Evolutionary conservation across 2,113 vertebrate species (phyloP), one percentile per base, ranked within the genome.

Genomic region (Entelurus aequoreus): DNA sequence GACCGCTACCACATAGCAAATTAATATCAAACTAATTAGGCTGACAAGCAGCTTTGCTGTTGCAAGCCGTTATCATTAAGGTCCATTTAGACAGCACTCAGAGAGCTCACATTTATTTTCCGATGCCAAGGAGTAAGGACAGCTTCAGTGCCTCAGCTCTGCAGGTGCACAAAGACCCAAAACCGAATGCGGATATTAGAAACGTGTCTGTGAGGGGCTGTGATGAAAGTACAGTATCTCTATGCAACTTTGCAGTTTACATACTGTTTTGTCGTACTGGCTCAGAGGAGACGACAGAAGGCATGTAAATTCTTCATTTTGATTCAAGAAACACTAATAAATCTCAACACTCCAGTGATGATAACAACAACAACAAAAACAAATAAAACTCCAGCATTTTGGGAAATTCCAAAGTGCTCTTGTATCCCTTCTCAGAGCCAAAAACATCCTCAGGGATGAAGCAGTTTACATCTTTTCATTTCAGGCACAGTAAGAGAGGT

Each of bases 11-110:
- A 70, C 67, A 74, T 77, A 81, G 72, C 66, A 79, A 85, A 86
- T 82, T 75, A 48, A 84, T 85, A 77, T 71, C 66, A 69, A 64
- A 77, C 68, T 82, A 83, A 86, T 85, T 84, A 74, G 57, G 16
- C 78, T 75, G 72, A 84, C 74, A 79, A 74, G 54, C 71, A 59
- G 65, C 64, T 78, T 71, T 75, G 57, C 65, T 74, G 77, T 68
- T 63, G 60, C 70, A 75, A 65, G 59, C 72, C 48, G 74, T 86
- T 76, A 84, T 80, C 69, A 71, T 76, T 76, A 75, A 35, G 5
- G 16, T 70, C 75, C 65, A 70, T 76, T 80, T 69, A 65, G 63
- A 77, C 52, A 58, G 38, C 55, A 61, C 74, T 59, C 67, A 14
- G 8, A 58, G 54, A 66, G 63, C 60, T 56, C 71, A 67, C 63